A percentile compares a stretch with the other conserved stretches of the same genome.
phyloP scores from a whole-genome alignment of 2,797 vertebrate genomes.

The Pantherophis vulpinus region DNA sequence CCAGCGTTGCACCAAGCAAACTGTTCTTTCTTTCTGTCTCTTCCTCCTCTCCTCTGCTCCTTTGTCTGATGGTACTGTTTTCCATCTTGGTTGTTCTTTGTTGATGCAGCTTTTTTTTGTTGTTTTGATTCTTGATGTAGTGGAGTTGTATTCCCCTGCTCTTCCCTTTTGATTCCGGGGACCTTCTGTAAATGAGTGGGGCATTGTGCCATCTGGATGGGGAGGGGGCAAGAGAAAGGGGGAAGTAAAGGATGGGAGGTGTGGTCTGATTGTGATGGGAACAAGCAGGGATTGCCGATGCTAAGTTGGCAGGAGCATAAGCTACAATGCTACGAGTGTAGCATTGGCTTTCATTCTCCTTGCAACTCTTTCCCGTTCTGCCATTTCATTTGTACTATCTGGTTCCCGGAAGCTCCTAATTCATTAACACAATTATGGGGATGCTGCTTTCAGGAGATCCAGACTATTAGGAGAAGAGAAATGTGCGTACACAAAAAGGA shows the following conservation, averaged over 20 bases:
- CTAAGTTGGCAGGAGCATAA: constrained; percentile 9
- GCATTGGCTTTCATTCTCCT: constrained; percentile 51
- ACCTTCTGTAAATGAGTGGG: constrained; percentile 13
- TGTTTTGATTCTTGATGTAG: constrained; percentile 52
- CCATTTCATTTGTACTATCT: constrained; percentile 62
- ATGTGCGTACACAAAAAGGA: constrained; percentile 37
- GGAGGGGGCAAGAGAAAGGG: background rate
- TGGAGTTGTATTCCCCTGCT: background rate
- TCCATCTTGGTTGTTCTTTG: constrained; percentile 66
- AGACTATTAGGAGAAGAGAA: constrained; percentile 12
- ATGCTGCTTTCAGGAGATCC: constrained; percentile 4
- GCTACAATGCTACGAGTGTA: constrained; percentile 2
- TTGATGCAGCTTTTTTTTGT: constrained; percentile 24
- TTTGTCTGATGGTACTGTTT: constrained; percentile 60
- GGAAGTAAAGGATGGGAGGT: background rate
- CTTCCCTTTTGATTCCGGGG: background rate
- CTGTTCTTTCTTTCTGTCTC: constrained; percentile 55
- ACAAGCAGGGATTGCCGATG: background rate
- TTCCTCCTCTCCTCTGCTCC: constrained; percentile 37
- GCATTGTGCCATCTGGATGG: background rate
- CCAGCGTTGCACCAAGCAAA: constrained; percentile 72
- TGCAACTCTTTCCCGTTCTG: constrained; percentile 40
- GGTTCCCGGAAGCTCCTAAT: constrained; percentile 68
- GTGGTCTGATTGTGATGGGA: background rate
- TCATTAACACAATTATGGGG: constrained; percentile 37